Base-by-base conservation (phyloP, 1,140 invertebrate genomes). In the Zaprionus capensis region DNA sequence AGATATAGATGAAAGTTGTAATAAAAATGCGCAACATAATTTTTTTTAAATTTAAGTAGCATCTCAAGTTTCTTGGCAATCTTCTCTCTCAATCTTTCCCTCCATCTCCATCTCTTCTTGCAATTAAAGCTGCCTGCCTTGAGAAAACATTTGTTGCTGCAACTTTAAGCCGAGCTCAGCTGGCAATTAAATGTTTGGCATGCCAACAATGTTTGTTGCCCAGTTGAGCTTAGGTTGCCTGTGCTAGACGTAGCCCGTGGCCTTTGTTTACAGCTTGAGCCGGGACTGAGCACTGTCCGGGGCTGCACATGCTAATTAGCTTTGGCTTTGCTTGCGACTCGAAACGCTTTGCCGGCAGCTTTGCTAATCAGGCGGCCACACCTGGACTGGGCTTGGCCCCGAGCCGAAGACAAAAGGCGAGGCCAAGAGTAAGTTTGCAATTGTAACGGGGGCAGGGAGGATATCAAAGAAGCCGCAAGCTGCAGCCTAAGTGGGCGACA, bases 231-330 rank as follows among this genome's bases (percentile, higher is more conserved):
- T 31, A 31, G 28, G 28, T 7, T 7, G 28, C 28, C 14, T 63
- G 20, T 22, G 31, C 34, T 26, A 28, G 49, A 14, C 53, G 14
- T 22, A 24, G 24, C 36, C 58, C 58, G 49, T 20, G 55, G 36
- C 51, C 67, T 55, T 80, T 28, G 61, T 26, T 20, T 49, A 36
- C n/a, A 38, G 55, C 64, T 70, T 34, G 64, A 61, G 78, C 49
- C 65, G 26, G 20, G 5, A 12, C 11, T 22, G 17, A 1, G 28
- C 34, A 57, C 41, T 70, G 51, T 58, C 36, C 38, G 22, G 24
- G 1, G 5, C 24, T 51, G 49, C 57, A 57, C 15, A 73, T 73
- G 57, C 74, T 73, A 76, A 76, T 76, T 71, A 65, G 68, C 61
- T 56, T 72, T 59, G 64, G 22, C 49, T 36, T n/a, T 34, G 68